Base-by-base conservation (phyloP, 2,888 invertebrate species). In the Caprella mutica region DNA sequence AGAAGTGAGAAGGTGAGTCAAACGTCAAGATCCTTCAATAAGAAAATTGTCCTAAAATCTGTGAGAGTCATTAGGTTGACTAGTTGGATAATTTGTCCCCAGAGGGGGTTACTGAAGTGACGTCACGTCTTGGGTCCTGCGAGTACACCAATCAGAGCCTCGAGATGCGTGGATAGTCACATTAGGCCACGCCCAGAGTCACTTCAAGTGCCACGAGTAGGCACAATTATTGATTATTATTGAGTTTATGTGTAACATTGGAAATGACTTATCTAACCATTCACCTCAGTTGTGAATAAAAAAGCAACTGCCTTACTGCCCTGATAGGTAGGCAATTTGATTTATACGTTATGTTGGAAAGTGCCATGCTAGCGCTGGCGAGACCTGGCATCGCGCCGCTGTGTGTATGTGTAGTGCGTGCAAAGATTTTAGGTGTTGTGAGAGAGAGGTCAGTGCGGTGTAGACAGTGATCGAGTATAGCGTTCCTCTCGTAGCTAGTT, bases 381-480 rank as follows among this genome's bases (percentile, higher is more conserved):
- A n/a, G n/a, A n/a, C n/a, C n/a, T n/a, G n/a, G n/a, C n/a, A n/a
- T n/a, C n/a, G n/a, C n/a, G n/a, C n/a, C n/a, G n/a, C n/a, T n/a
- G n/a, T n/a, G n/a, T n/a, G n/a, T n/a, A n/a, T n/a, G n/a, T n/a
- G 87, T 72, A 86, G 83, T 77, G 88, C 89, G 75, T 67, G 78
- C 77, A 70, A 66, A 72, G 27, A 55, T 27, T 24, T 26, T 23
- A 52, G 14, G 27, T 17, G 12, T 43, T 17, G 21, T n/a, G 17
- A 9, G 27, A 12, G 29, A 30, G 27, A 14, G 48, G 19, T 48
- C 48, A 48, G 48, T 48, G 30, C 48, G 48, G 48, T 48, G 48
- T 48, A 30, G 48, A 30, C 29, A 30, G 48, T 48, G 48, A 27
- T 48, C 21, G 48, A 48, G 48, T 48, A 48, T 48, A 48, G 48